Base-by-base conservation (phyloP, 2,888 invertebrate species). In the Plebejus anna region DNA sequence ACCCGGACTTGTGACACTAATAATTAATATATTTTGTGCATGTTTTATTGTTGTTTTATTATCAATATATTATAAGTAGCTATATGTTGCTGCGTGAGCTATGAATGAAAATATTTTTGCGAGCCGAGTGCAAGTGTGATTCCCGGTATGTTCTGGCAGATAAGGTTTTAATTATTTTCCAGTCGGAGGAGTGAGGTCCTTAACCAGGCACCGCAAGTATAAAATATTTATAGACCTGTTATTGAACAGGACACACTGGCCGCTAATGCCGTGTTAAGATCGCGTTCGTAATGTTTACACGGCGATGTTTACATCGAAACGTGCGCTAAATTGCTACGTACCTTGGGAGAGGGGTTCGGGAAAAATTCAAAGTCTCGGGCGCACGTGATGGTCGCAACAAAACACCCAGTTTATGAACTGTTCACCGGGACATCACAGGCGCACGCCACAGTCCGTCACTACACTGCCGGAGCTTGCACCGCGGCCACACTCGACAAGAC, bases 401-500 rank as follows among this genome's bases (percentile, higher is more conserved):
- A 91, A 90, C 92, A 92, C 91, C 89, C 86, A 89, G 93, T 92
- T 92, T 88, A 92, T 92, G 90, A 92, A 93, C 92, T 92, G 89
- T 89, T 91, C 93, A 93, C 93, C 91, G 90, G 89, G 90, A 88
- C 89, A 91, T 90, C 92, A 92, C 93, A 89, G 90, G 88, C 87
- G 82, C 83, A 85, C 84, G 85, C 89, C 91, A 92, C 90, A 89
- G 91, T 92, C 90, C 90, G 87, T 86, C 87, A 86, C 85, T 85
- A 84, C 85, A 86, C 86, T 86, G 85, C 85, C 90, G 89, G 87
- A 86, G 88, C 86, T 88, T 87, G 90, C 92, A 89, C 90, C 93
- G 92, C 91, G 92, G 91, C 93, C 91, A 90, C 92, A 89, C 91
- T 90, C 92, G 85, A 89, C 92, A 91, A 92, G 93, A 94, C 94